Evolutionary conservation across 2,113 vertebrate genomes (phyloP), one percentile per base, ranked within the genome.

Genomic region (Tretioscincus oriximinensis): DNA sequence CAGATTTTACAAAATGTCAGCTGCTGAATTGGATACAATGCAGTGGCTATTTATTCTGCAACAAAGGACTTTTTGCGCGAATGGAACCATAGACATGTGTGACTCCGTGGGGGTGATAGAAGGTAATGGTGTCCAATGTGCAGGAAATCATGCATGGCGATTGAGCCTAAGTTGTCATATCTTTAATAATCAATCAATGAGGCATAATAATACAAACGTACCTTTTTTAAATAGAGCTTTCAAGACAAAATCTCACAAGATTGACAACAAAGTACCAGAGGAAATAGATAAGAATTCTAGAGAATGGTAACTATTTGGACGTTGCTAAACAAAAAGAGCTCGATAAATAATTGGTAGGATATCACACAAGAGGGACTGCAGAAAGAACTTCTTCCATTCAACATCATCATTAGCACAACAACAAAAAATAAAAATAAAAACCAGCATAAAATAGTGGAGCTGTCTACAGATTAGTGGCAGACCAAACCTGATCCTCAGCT

Each of bases 381-480:
- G 49, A 80, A 16, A 79, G 41, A 51, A n/a, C 49, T 64, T 63
- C 71, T 41, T 68, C 65, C 72, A 35, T 77, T 90, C 80, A 79
- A 81, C 12, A 11, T 86, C 81, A 87, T 91, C 86, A 84, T 88
- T 87, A 86, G 80, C 31, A 29, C 26, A 67, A 29, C 35, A 67
- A 51, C 35, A 54, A 29, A 83, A 75, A 31, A n/a, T n/a, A 8
- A n/a, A 24, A 54, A 35, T 60, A 88, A 60, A 51, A 81, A 87
- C 86, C 24, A 82, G 76, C 49, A 51, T 5, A 41, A 8, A 51
- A 51, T 8, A 51, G 10, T 7, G 47, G 49, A 14, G 49, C 1
- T 51, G 49, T 9, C 49, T 8, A 51, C 8, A 51, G 47, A 6
- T 49, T 10, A 49, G 47, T 49, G 47, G 47, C 51, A 54, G 54